Base-by-base conservation (phyloP, 2,797 vertebrate species). In the Morus bassanus region DNA sequence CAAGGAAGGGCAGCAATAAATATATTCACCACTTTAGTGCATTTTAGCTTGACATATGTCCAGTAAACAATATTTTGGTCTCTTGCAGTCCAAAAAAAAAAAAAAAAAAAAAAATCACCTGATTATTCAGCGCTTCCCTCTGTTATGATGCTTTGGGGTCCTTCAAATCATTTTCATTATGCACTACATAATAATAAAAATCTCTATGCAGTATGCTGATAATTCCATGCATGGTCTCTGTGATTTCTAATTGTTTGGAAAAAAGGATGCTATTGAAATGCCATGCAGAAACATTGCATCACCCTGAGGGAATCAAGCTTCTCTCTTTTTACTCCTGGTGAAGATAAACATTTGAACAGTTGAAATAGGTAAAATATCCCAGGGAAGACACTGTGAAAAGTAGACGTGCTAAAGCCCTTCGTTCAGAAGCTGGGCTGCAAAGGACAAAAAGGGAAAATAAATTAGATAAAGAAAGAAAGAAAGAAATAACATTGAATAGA, bases 191-290 rank as follows among this genome's bases (percentile, higher is more conserved):
- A 94, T 95, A 96, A 95, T 96, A 95, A 97, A 94, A 91, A 85
- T 87, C 91, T 96, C 91, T 56, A 15, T 91, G 95, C 95, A 85
- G 78, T 60, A 18, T 83, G 91, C 91, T 89, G 96, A 88, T 96
- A 96, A 95, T 96, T 94, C 96, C 0, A 3, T 91, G 89, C 92
- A 63, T 76, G 70, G 94, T 89, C 46, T 91, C 88, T 94, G 63
- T 95, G 96, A 95, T 95, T 97, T 92, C 95, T 97, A 95, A 95
- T 97, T 96, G 97, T 96, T 96, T 95, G 97, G 94, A 83, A 86
- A 96, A 94, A 89, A 92, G 89, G 69, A 89, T 88, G 89, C 73
- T 87, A 33, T 96, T 95, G 96, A 96, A 97, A 95, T 93, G 92
- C 91, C 92, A 76, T 64, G 92, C 96, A 93, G 91, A 97, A 91